These are phyloP conservation scores for Amaurobius ferox DNA, from an alignment of 2,888 invertebrate genomes.

Conservation along the genomic window DNA sequence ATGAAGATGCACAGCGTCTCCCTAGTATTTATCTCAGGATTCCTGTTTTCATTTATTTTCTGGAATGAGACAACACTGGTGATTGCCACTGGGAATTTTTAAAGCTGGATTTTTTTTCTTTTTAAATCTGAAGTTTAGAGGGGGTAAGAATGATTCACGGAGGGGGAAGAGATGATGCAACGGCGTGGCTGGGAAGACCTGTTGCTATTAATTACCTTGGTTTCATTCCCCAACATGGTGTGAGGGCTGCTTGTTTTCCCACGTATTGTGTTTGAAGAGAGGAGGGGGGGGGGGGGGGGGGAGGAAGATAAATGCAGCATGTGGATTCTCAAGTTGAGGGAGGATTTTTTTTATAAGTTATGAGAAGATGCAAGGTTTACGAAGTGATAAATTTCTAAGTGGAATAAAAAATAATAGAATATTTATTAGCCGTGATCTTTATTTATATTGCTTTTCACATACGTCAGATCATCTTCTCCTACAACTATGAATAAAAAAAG, in stretches of 20 bases:
- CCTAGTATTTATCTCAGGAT: constrained; percentile 52
- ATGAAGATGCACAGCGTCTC: constrained; percentile 36
- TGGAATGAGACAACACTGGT: not conserved
- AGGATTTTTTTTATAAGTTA: not conserved
- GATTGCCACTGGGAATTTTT: not conserved
- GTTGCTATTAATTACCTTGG: constrained; percentile 64
- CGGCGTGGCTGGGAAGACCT: constrained; percentile 22
- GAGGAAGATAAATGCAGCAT: not conserved
- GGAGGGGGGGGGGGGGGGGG: not conserved
- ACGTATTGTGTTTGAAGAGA: constrained; percentile 14
- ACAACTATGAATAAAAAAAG: no score
- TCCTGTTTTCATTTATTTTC: constrained; percentile 58
- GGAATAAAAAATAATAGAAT: not conserved
- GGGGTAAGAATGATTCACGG: constrained; percentile 31
- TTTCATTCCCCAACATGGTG: constrained; percentile 6
- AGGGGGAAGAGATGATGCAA: constrained; percentile 25
- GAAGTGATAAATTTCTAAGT: not conserved
- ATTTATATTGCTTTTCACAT: no score
- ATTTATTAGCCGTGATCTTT: not conserved
- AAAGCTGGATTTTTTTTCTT: constrained; percentile 12
- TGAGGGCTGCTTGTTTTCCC: constrained; percentile 22
- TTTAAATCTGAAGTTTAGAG: constrained; percentile 15
- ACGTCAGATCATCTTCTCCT: no score
- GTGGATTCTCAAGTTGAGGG: not conserved
- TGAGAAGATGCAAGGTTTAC: not conserved